Evolutionary conservation across 2,113 vertebrate genomes (phyloP), one percentile per base, ranked within the genome.

Genomic region (Chaenogobius annularis): DNA sequence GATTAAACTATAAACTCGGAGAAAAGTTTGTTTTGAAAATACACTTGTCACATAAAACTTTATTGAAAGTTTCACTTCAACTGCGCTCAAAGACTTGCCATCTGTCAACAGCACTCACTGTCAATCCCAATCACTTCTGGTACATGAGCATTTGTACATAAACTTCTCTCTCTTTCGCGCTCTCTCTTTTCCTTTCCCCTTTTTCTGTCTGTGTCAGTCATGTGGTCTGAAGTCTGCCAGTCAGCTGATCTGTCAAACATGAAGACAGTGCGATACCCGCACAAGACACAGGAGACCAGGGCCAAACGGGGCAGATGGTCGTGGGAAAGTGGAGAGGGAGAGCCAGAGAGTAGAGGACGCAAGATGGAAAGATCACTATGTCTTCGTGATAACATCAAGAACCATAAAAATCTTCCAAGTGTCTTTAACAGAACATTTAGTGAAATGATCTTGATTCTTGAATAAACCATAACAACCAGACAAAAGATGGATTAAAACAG

Each of bases 231-330:
- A 55, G 74, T 65, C 46, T 22, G 66, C 68, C 66, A 69, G 61
- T 74, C 62, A 56, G 70, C 40, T 68, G 66, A 72, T 66, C 65
- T 61, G 70, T 70, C 43, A 35, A 66, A 26, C 19, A 19, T 20
- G 62, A 46, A 31, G 26, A 31, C n/a, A n/a, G n/a, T n/a, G n/a
- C 69, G 55, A 47, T 73, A 31, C 2, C 3, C 1, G 70, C 15
- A 1, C 2, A 56, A 70, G 55, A 23, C 61, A 70, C 43, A 13
- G 6, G 17, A n/a, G 65, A 14, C 54, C 47, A 9, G 52, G 66
- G 6, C 67, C 71, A 67, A 64, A 54, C 31, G 50, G 46, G 43
- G 79, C 75, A 82, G 73, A 78, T 73, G 72, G 82, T 46, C 50
- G 58, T 3, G 19, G 61, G 65, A 44, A 69, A 31, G 69, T 14